Percentiles rank a stretch among this genome's conserved stretches.
Conservation (phyloP, 2,113 vertebrate genomes). For the Picathartes gymnocephalus region DNA sequence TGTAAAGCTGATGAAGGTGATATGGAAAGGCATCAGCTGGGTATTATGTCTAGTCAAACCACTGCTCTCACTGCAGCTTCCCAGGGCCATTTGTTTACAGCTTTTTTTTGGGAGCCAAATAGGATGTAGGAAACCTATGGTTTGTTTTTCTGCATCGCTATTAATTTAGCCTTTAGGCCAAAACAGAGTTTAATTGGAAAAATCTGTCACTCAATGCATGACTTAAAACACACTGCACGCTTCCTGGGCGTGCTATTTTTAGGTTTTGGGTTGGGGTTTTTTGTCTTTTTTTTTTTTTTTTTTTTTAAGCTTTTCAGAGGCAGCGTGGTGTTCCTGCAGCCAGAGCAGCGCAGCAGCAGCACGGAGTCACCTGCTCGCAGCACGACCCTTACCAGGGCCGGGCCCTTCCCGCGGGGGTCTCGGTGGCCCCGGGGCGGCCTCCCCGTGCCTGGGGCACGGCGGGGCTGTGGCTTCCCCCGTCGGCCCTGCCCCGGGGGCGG, state of each 20-base stretch:
- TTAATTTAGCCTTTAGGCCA: neutral
- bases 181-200: neutral
- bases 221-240: fast-evolving
- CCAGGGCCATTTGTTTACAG: neutral
- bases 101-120: neutral
- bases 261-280: neutral
- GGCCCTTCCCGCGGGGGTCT: neutral
- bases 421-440: too few species aligned
- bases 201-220: fast-evolving
- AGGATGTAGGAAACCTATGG: neutral
- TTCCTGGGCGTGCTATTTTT: neutral
- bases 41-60: fast-evolving
- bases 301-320: neutral
- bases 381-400: neutral
- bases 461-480: neutral
- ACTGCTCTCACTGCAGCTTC: neutral
- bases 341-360: neutral
- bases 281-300: neutral
- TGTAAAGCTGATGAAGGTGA: neutral
- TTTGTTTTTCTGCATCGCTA: neutral
- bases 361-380: neutral
- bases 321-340: neutral
- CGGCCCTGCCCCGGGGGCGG: neutral
- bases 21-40: fast-evolving
- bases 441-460: neutral